phyloP scores from a whole-genome alignment of 2,113 vertebrate species.

The Phocoena phocoena region DNA sequence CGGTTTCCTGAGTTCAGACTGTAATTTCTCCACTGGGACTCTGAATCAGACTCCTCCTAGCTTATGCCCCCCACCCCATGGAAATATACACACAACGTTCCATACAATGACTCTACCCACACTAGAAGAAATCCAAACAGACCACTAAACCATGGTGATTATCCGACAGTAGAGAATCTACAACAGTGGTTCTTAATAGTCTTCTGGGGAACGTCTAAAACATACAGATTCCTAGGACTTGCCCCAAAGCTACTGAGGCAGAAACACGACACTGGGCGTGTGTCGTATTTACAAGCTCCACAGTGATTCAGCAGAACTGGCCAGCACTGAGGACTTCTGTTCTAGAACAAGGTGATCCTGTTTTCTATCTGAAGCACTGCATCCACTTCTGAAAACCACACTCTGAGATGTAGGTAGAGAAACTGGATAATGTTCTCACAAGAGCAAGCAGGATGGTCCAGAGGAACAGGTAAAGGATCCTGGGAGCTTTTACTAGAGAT shows the following conservation, averaged over 20 bases:
- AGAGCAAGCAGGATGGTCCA: neutral
- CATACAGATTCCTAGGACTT: neutral
- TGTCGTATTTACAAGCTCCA: neutral
- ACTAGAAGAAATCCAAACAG: neutral
- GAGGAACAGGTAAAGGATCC: neutral
- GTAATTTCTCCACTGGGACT: neutral
- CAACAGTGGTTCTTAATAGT: neutral
- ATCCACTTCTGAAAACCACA: neutral
- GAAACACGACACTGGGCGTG: neutral
- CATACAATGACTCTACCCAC: neutral
- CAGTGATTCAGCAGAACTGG: rapidly evolving
- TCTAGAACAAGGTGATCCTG: neutral
- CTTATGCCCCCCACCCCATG: neutral
- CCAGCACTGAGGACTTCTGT: neutral
- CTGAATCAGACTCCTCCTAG: neutral
- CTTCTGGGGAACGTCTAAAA: neutral
- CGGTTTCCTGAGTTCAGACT: neutral
- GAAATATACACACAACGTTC: neutral
- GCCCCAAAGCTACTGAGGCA: neutral
- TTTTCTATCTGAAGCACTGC: neutral
- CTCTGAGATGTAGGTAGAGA: neutral
- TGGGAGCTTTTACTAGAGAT: neutral
- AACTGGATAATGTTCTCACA: neutral
- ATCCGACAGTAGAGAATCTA: neutral
- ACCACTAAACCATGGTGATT: neutral